These are phyloP conservation scores for Poeciliopsis retropinna DNA, from an alignment of 2,113 vertebrate genomes.

Conservation along the genomic window DNA sequence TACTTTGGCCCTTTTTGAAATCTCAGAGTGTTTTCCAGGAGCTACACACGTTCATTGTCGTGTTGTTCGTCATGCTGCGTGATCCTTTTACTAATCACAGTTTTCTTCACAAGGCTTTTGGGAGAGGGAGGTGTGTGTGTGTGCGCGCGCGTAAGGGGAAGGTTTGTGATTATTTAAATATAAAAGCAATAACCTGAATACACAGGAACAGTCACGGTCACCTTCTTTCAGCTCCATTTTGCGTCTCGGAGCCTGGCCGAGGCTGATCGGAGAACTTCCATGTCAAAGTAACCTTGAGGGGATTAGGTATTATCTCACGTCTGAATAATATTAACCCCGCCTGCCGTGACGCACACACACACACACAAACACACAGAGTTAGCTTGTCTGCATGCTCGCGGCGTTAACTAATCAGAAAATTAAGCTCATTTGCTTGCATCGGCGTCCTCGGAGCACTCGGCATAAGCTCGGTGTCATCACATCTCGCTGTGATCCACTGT, in stretches of 20 bases:
- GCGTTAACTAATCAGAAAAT: slow-evolving; percentile 50
- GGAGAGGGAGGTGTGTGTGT: no score
- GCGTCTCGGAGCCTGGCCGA: slow-evolving; percentile 6
- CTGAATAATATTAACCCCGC: slow-evolving; percentile 42
- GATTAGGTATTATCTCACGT: slow-evolving; percentile 25
- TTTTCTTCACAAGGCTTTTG: not conserved
- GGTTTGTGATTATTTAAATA: slow-evolving; percentile 8
- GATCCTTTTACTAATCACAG: slow-evolving; percentile 40
- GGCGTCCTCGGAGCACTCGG: slow-evolving; percentile 10
- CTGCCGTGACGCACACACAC: not conserved
- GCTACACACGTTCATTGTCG: not conserved
- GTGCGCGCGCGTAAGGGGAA: no score
- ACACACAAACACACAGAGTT: not conserved
- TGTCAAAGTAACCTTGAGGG: slow-evolving; percentile 67
- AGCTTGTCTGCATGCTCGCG: not conserved
- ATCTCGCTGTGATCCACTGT: slow-evolving; percentile 24
- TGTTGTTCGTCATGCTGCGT: not conserved
- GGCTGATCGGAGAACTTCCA: slow-evolving; percentile 39
- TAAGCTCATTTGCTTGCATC: slow-evolving; percentile 16
- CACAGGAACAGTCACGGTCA: slow-evolving; percentile 22
- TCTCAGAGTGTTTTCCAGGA: no score
- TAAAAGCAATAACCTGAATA: slow-evolving; percentile 36
- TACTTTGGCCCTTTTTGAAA: no score
- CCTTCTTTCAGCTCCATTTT: slow-evolving; percentile 15
- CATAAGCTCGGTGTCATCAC: slow-evolving; percentile 39